phyloP scores from a whole-genome alignment of 1,140 invertebrate species.

The Epicauta chinensis region DNA sequence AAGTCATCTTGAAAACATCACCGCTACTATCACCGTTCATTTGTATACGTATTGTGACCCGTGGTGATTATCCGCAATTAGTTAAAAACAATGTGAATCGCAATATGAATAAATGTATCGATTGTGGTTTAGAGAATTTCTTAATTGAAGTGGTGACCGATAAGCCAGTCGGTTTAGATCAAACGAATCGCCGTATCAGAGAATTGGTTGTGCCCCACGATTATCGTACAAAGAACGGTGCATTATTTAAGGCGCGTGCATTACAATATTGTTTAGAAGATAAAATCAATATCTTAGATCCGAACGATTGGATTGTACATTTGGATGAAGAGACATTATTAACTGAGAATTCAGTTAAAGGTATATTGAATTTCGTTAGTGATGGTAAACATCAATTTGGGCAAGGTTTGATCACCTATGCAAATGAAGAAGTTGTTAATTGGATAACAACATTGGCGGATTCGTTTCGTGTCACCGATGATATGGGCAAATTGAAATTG shows the following conservation, averaged over 20 bases:
- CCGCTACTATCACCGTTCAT: conserved; percentile 91
- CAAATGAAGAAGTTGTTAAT: conserved; percentile 93
- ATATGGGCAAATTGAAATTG: conserved; percentile 92
- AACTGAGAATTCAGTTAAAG: conserved; percentile 84
- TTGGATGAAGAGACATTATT: conserved; percentile 95
- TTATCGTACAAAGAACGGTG: conserved; percentile 84
- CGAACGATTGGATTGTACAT: conserved; percentile 96
- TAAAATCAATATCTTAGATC: conserved; percentile 77
- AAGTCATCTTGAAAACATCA: conserved; percentile 82
- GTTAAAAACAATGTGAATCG: conserved; percentile 82
- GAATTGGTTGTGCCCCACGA: conserved; percentile 82
- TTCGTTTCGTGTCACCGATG: conserved; percentile 92
- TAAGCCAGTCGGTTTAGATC: conserved; percentile 69
- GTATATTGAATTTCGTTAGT: conserved; percentile 92
- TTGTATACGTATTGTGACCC: conserved; percentile 90
- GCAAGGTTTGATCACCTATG: conserved; percentile 96
- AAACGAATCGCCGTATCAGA: conserved; percentile 62
- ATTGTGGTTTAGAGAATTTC: conserved; percentile 92
- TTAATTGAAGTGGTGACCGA: conserved; percentile 97
- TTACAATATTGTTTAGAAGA: conserved; percentile 95
- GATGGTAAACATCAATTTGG: conserved; percentile 95
- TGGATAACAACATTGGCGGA: conserved; percentile 96
- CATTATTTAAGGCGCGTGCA: conserved; percentile 91
- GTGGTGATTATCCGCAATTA: conserved; percentile 90
- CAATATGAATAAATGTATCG: conserved; percentile 85